Percentiles rank a stretch among this genome's conserved stretches.
Conservation (phyloP, 2,113 vertebrate species). For the Rattus rattus region DNA sequence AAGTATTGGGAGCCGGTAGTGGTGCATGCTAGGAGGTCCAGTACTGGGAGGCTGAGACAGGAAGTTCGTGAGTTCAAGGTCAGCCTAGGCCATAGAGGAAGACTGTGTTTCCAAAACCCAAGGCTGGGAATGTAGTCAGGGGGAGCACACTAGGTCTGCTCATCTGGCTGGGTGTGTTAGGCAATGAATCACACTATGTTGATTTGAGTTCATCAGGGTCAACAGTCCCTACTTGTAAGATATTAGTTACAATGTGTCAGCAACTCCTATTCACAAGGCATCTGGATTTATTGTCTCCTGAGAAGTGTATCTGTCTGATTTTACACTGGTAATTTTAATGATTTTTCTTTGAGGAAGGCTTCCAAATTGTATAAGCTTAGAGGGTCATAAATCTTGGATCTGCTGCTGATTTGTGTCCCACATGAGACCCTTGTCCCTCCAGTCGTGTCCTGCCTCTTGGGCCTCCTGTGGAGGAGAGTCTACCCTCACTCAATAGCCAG, state of each 20-base stretch:
- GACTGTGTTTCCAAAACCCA: background rate
- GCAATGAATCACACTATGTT: background rate
- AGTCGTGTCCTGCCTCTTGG: background rate
- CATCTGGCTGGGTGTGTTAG: too few species aligned
- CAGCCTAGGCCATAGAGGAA: background rate
- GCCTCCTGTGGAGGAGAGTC: background rate
- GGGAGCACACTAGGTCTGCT: background rate
- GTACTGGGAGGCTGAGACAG: background rate
- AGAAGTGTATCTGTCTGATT: background rate
- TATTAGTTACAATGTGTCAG: background rate
- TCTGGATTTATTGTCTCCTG: slow-evolving; percentile 20
- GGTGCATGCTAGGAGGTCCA: background rate
- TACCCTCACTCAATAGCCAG: rapidly evolving
- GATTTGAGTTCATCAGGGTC: background rate
- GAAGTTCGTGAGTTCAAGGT: background rate
- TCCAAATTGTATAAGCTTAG: background rate
- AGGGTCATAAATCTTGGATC: background rate
- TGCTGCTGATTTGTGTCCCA: background rate
- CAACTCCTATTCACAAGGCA: background rate
- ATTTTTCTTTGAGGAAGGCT: background rate
- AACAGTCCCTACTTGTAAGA: background rate
- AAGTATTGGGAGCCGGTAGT: background rate
- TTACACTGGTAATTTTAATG: background rate
- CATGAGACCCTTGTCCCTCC: background rate
- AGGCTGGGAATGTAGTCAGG: background rate